Evolutionary conservation across 2,888 invertebrate genomes (phyloP).

Genomic region (Vanessa cardui): DNA sequence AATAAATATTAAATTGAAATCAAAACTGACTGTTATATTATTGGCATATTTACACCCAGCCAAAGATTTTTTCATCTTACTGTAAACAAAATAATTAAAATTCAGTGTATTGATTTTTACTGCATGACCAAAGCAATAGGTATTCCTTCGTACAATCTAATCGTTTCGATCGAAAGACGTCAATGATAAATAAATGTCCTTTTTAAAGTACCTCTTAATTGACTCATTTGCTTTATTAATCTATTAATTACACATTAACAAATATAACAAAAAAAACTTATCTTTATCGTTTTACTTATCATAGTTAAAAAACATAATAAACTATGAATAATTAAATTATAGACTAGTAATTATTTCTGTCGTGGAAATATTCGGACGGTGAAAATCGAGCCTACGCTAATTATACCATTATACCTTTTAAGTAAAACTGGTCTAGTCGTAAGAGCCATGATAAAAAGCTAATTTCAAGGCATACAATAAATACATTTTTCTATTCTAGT

Average conservation of each 20-base stretch:
- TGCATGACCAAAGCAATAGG: not conserved
- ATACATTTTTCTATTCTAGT: too few relatives aligned
- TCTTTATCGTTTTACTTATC: not conserved
- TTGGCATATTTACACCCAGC: too few relatives aligned
- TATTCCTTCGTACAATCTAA: slow-evolving; percentile 15
- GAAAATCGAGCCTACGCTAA: not conserved
- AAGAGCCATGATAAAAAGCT: not conserved
- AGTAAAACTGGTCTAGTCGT: not conserved
- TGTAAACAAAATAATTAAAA: not conserved
- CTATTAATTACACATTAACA: not conserved
- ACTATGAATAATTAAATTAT: not conserved
- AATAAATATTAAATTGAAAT: too few relatives aligned
- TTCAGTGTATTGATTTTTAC: not conserved
- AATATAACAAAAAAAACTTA: not conserved
- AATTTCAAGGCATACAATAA: not conserved
- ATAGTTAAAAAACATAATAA: not conserved
- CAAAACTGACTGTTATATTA: too few relatives aligned
- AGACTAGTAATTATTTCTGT: not conserved
- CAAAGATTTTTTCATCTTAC: too few relatives aligned
- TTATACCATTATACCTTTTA: not conserved
- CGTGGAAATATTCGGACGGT: not conserved
- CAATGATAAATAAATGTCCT: slow-evolving; percentile 15
- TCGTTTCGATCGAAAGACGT: slow-evolving; percentile 24
- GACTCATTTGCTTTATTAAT: slow-evolving; percentile 4
- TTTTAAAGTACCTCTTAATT: not conserved